These are phyloP conservation scores for Channa argus DNA, from an alignment of 2,113 vertebrate genomes.

Conservation along the genomic window DNA sequence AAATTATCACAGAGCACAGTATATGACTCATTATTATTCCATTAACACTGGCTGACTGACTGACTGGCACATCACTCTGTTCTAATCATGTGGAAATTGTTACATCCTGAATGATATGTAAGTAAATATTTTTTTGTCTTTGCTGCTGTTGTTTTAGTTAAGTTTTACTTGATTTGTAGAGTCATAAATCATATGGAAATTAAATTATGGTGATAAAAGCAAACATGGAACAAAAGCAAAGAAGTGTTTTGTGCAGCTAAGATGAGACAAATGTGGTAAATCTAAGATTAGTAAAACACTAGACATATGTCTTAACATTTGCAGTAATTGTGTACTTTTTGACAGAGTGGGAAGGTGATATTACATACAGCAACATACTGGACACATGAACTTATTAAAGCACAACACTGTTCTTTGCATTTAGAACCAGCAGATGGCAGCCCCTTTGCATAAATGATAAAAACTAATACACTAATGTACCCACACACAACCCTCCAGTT, in stretches of 20 bases:
- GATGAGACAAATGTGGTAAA: background rate
- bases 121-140: background rate
- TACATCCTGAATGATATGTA: background rate
- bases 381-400: background rate
- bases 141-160: background rate
- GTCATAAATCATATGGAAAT: conserved; percentile 2
- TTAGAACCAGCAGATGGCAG: conserved; percentile 61
- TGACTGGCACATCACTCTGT: conserved; percentile 14
- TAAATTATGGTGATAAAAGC: conserved; percentile 31
- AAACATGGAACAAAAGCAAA: conserved; percentile 34
- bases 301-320: conserved; percentile 8
- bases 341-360: too few relatives aligned
- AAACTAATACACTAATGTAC: background rate
- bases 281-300: conserved; percentile 51
- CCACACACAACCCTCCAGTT: background rate
- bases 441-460: conserved; percentile 34
- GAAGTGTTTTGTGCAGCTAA: conserved; percentile 6
- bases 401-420: background rate
- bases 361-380: too few relatives aligned
- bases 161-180: conserved; percentile 8
- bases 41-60: background rate
- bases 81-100: background rate
- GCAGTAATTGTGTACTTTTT: background rate
- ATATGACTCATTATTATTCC: background rate
- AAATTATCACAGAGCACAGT: conserved; percentile 46